A percentile compares a stretch with the other conserved stretches of the same genome.
Conservation (phyloP, 2,113 vertebrate species). For the Melospiza melodia region DNA sequence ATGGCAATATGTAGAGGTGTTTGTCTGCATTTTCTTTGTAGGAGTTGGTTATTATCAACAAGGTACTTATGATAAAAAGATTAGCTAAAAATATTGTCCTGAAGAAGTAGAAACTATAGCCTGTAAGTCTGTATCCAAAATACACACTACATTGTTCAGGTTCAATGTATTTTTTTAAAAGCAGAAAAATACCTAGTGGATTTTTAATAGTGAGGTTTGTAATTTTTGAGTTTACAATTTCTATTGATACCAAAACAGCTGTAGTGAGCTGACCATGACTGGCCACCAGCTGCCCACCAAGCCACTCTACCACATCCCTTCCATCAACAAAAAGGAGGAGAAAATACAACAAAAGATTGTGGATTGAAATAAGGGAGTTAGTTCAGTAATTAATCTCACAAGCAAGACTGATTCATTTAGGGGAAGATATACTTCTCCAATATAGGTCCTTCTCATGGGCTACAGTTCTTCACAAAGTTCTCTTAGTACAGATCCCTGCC, state of each 20-base stretch:
- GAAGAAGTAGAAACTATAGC: not conserved
- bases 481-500: not conserved
- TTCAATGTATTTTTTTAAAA: not conserved
- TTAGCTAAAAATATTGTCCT: not conserved
- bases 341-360: not conserved
- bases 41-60: not conserved
- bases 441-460: not conserved
- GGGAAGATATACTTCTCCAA: not conserved
- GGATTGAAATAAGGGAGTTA: not conserved
- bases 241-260: not conserved
- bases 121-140: not conserved
- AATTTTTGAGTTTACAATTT: not conserved
- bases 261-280: not conserved
- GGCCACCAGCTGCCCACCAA: not conserved
- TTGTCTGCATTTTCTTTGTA: not conserved
- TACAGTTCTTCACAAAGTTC: not conserved
- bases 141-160: not conserved
- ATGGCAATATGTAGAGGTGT: not conserved
- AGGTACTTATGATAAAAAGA: not conserved
- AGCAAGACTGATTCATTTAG: not conserved
- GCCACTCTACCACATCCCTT: rapidly evolving
- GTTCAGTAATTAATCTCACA: not conserved
- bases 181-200: not conserved
- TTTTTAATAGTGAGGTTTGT: not conserved
- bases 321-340: not conserved